Evolutionary conservation across 2,113 vertebrate genomes (phyloP).

Genomic region (Bos javanicus): DNA sequence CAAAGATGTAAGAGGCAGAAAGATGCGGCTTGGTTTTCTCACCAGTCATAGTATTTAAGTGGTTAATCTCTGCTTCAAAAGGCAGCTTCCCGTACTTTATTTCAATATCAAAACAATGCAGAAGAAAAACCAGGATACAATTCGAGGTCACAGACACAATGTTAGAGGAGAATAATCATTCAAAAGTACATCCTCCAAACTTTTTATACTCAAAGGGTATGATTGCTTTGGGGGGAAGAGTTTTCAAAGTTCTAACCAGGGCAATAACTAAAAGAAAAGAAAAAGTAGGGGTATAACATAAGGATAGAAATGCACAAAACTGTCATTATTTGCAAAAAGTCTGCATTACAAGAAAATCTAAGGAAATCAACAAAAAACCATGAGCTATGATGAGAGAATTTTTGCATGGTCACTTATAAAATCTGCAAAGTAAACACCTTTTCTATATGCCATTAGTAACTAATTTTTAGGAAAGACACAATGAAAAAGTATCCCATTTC

Average conservation of each 20-base stretch:
- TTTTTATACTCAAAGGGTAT: background rate
- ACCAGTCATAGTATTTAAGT: background rate
- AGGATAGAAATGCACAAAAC: background rate
- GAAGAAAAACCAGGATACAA: background rate
- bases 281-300: background rate
- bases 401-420: background rate
- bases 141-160: background rate
- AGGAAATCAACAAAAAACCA: background rate
- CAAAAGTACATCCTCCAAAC: background rate
- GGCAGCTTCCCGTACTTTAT: background rate
- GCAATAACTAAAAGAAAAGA: background rate
- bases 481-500: background rate
- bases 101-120: constrained; percentile 29
- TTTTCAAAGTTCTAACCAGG: constrained; percentile 2
- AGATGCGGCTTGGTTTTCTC: background rate
- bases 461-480: background rate
- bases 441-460: background rate
- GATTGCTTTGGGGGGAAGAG: background rate
- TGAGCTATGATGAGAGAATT: background rate
- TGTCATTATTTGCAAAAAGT: background rate
- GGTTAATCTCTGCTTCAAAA: constrained; percentile 18
- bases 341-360: background rate
- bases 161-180: background rate
- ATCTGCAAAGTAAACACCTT: background rate
- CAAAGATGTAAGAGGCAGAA: background rate